These are phyloP conservation scores for Styela clava DNA, from an alignment of 23 tunicate species.

Conservation along the genomic window DNA sequence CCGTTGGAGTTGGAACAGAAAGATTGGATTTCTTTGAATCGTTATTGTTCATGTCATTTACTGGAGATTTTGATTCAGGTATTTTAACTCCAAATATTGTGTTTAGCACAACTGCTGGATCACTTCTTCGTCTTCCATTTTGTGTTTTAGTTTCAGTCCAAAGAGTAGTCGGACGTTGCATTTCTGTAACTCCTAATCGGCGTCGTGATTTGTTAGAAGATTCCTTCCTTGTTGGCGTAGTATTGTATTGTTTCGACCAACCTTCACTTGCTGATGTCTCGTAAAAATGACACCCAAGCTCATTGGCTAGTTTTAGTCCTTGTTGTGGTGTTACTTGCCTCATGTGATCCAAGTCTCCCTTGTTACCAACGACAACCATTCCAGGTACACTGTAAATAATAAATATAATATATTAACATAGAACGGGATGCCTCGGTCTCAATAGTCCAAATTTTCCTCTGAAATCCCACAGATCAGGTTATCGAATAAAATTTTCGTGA, in stretches of 20 bases:
- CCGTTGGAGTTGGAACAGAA: background rate
- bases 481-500: too few species aligned
- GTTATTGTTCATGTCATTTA: conserved; percentile 5
- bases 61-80: background rate
- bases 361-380: conserved; percentile 86
- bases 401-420: background rate
- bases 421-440: too few species aligned
- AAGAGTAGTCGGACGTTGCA: conserved; percentile 21
- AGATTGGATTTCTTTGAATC: background rate
- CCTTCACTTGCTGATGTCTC: conserved; percentile 95
- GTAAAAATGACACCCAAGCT: conserved; percentile 58
- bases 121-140: conserved; percentile 5
- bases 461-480: too few species aligned
- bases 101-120: conserved; percentile 24
- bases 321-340: conserved; percentile 52
- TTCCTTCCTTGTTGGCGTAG: background rate
- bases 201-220: background rate
- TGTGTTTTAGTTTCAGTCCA: conserved; percentile 22
- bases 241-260: conserved; percentile 54
- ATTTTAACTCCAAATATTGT: background rate
- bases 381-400: conserved; percentile 56
- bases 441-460: too few species aligned
- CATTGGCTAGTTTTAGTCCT: conserved; percentile 63
- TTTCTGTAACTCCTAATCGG: conserved; percentile 12
- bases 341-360: conserved; percentile 70